phyloP scores from a whole-genome alignment of 2,888 invertebrate species.

The Cordilura impudica region DNA sequence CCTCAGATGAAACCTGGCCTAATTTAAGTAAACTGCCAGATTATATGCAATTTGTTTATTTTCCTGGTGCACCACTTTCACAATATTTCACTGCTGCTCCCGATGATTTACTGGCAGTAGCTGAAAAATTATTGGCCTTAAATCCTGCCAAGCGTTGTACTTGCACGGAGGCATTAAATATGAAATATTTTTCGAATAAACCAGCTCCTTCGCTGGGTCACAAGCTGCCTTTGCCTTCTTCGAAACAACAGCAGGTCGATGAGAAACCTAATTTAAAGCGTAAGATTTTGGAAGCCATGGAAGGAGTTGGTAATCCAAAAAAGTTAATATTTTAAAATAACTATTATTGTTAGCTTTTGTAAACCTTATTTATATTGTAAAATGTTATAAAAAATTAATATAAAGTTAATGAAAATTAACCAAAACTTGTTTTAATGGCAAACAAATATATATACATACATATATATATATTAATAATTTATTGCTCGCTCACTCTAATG shows the following conservation, averaged over 20 bases:
- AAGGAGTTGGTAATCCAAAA: slow-evolving; percentile 81
- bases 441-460: too few relatives aligned
- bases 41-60: slow-evolving; percentile 94
- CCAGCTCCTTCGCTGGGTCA: slow-evolving; percentile 91
- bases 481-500: too few relatives aligned
- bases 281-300: slow-evolving; percentile 82
- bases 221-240: slow-evolving; percentile 83
- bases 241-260: slow-evolving; percentile 68
- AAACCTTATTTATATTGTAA: background rate
- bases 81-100: slow-evolving; percentile 97
- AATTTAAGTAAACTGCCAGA: slow-evolving; percentile 89
- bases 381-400: too few relatives aligned
- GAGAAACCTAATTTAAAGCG: slow-evolving; percentile 83
- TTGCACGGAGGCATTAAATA: slow-evolving; percentile 90
- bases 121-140: slow-evolving; percentile 87
- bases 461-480: too few relatives aligned
- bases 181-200: slow-evolving; percentile 94
- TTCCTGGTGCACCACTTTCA: slow-evolving; percentile 89
- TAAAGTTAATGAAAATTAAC: too few relatives aligned
- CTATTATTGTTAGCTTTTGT: background rate
- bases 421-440: too few relatives aligned
- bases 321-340: slow-evolving; percentile 73
- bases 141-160: slow-evolving; percentile 90
- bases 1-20: slow-evolving; percentile 95
- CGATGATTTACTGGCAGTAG: slow-evolving; percentile 91